Base-by-base conservation (phyloP, 2,113 vertebrate species). In the Panurus biarmicus region DNA sequence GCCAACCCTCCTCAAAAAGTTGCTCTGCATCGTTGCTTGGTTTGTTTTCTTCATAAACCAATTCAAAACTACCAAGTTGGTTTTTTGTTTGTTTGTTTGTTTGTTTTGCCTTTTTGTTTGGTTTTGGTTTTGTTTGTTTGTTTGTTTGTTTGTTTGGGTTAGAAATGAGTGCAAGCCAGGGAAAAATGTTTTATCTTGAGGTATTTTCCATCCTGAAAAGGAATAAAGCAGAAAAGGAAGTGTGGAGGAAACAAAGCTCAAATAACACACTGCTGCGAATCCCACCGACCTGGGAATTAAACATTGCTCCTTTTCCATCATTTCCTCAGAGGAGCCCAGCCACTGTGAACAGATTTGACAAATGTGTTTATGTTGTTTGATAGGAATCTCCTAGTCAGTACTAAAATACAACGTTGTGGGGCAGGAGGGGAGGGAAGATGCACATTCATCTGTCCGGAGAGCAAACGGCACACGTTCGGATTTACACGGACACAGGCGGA, bases 361-460 rank as follows among this genome's bases (percentile, higher is more conserved):
- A 93, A 95, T 73, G 86, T 76, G 67, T 85, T 94, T 88, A 9
- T 91, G 18, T 14, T 58, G 60, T 77, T 93, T 83, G 90, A 88
- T 86, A 54, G 65, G 90, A 90, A 90, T 66, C 76, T 93, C 44
- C 78, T 19, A 42, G 74, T 61, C 82, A 25, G 74, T 8, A 10
- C 62, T 73, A 18, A 93, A 91, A 83, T 24, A 58, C 6, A 38
- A 8, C 38, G 2, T 3, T 20, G 54, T 4, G 1, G 64, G 61
- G 78, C 54, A 82, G 81, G 87, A 28, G 13, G 62, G 75, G 81
- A 78, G 74, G 83, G 64, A 44, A 65, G 61, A 29, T 21, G 48
- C 11, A 8, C 44, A 3, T 92, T 35, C 13, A 11, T 81, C 76
- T 50, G 38, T 48, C 50, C 36, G 1, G 67, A 47, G 69, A 88